Evolutionary conservation across 2,797 vertebrate genomes (phyloP).

Genomic region (Oophaga sylvatica): DNA sequence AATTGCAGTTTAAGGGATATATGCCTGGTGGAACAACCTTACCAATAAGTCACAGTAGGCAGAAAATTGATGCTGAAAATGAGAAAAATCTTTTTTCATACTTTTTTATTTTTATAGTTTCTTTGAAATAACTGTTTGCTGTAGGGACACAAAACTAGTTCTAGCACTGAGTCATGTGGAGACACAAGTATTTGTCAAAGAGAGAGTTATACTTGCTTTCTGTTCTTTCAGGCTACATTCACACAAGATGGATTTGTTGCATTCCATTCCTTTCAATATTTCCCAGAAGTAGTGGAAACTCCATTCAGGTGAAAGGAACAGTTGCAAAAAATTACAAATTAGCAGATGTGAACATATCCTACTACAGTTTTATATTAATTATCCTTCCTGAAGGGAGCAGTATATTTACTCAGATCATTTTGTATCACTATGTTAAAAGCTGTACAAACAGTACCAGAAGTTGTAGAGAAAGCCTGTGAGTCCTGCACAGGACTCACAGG

Average conservation of each 20-base stretch:
- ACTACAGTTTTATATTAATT: background rate
- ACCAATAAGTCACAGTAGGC: conserved; percentile 32
- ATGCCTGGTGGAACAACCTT: conserved; percentile 15
- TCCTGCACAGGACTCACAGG: background rate
- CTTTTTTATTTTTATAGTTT: conserved; percentile 11
- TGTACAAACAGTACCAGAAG: background rate
- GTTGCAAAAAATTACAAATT: background rate
- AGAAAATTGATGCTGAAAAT: conserved; percentile 35
- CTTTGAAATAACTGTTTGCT: conserved; percentile 15
- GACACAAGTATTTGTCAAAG: background rate
- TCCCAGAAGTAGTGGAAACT: background rate
- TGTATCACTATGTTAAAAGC: background rate
- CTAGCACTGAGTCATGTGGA: background rate
- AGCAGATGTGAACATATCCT: background rate
- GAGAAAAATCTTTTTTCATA: background rate
- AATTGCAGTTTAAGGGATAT: conserved; percentile 44
- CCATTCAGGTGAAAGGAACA: background rate
- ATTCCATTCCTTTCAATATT: background rate
- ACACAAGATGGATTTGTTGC: background rate
- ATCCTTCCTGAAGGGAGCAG: background rate
- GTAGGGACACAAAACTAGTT: background rate
- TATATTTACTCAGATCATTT: background rate
- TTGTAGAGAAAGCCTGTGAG: background rate
- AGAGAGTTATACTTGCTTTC: background rate
- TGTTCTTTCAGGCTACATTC: background rate